Base-by-base conservation (phyloP, 1,140 invertebrate genomes). In the Neodiprion fabricii region DNA sequence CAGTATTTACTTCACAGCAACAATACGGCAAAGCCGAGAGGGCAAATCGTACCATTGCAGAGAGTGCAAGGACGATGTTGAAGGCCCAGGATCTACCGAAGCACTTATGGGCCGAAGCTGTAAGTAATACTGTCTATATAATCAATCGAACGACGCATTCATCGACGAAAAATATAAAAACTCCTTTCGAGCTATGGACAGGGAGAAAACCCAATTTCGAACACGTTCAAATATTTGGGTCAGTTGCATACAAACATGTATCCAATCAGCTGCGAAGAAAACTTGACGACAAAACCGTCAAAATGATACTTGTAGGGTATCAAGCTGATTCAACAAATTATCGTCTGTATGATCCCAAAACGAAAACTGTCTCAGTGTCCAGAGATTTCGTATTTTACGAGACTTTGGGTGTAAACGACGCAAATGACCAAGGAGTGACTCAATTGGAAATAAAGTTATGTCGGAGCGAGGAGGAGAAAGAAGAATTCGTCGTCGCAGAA, bases 221-320 rank as follows among this genome's bases (percentile, higher is more conserved):
- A 9, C 21, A 77, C 49, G 67, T 74, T 2, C 70, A 68, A 47
- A 47, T 74, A 9, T 74, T 77, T 21, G 73, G 71, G 0, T 74
- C 73, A 0, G 71, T 72, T 66, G 72, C 48, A 3, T 72, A 76
- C 7, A 69, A 74, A 10, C 70, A 53, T n/a, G 67, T 77, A 53
- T 53, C 70, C 12, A 47, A 69, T n/a, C 69, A 74, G 40, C 48
- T 70, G 2, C 69, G 68, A 72, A 71, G 67, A 21, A 79, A 79
- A 28, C 74, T 75, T 1, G 72, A 77, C 11, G 69, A n/a, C 7
- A 71, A 76, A 9, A 67, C 75, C 1, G 47, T 69, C 14, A 70
- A 77, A 48, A 72, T 68, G 0, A 47, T 74, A 23, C 71, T 77
- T 49, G 17, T 76, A 0, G 75, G 75, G 9, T 79, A 79, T 40